phyloP scores from a whole-genome alignment of 2,888 invertebrate genomes.

The Chrysolina haemoptera region DNA sequence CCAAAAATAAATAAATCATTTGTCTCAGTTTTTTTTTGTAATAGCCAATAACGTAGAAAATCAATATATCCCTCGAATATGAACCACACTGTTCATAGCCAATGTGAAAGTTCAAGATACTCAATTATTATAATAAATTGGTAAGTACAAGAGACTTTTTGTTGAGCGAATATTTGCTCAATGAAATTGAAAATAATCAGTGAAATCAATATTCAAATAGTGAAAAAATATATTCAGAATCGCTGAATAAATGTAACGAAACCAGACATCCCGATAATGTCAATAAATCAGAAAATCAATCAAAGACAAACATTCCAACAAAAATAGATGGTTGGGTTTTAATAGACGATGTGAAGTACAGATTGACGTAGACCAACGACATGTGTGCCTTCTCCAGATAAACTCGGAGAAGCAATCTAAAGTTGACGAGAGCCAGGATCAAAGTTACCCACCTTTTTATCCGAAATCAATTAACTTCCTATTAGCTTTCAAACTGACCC shows the following conservation, averaged over 20 bases:
- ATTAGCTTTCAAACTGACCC: constrained; percentile 59
- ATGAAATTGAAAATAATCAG: too few relatives aligned
- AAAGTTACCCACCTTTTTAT: constrained; percentile 65
- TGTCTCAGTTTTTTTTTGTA: too few relatives aligned
- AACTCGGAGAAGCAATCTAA: constrained; percentile 65
- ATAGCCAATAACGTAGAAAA: too few relatives aligned
- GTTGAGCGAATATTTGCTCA: too few relatives aligned
- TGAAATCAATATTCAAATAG: too few relatives aligned
- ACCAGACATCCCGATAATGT: constrained; percentile 1
- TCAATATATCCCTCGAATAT: too few relatives aligned
- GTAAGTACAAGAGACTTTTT: too few relatives aligned
- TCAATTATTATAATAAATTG: too few relatives aligned
- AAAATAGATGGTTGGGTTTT: constrained; percentile 22
- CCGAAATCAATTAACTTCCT: constrained; percentile 65
- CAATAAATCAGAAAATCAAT: constrained; percentile 11
- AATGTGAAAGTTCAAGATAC: too few relatives aligned
- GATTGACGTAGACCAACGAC: constrained; percentile 28
- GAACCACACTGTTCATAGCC: too few relatives aligned
- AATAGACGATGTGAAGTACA: constrained; percentile 30
- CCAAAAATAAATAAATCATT: too few relatives aligned
- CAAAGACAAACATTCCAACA: constrained; percentile 19
- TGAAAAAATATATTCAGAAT: too few relatives aligned
- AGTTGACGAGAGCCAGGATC: constrained; percentile 68
- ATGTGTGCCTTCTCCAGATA: constrained; percentile 60
- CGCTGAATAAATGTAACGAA: background rate